phyloP scores from a whole-genome alignment of 2,888 invertebrate genomes.

The Orchestes rusci region DNA sequence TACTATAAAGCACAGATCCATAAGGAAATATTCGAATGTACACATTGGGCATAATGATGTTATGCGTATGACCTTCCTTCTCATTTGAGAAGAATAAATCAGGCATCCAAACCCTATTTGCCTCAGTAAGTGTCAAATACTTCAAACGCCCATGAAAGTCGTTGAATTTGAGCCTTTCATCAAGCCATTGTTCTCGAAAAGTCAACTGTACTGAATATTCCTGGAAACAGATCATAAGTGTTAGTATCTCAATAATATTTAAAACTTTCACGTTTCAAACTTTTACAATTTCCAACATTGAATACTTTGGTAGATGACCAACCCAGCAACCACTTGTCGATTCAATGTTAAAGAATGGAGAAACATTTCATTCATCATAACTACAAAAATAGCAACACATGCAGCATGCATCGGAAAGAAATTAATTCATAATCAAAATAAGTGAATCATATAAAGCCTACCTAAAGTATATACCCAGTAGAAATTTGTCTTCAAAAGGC shows the following conservation, averaged over 20 bases:
- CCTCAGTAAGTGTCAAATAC: constrained; percentile 88
- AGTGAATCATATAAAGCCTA: no score
- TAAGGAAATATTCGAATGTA: constrained; percentile 94
- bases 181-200: constrained; percentile 95
- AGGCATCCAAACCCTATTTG: constrained; percentile 96
- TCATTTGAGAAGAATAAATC: constrained; percentile 97
- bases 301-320: no score
- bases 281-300: no score
- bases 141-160: constrained; percentile 82
- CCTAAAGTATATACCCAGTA: no score
- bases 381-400: no score
- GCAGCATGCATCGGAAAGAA: no score
- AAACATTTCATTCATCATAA: no score
- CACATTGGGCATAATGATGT: constrained; percentile 96
- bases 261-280: no score
- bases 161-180: constrained; percentile 84
- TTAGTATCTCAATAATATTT: not conserved
- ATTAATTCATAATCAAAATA: no score
- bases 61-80: constrained; percentile 95
- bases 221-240: constrained; percentile 51
- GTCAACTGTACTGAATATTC: constrained; percentile 98
- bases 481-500: no score
- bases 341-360: no score
- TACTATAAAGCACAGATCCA: constrained; percentile 93
- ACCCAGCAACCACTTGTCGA: no score